Evolutionary conservation across 2,888 invertebrate genomes (phyloP).

Genomic region (Synanthedon myopaeformis): DNA sequence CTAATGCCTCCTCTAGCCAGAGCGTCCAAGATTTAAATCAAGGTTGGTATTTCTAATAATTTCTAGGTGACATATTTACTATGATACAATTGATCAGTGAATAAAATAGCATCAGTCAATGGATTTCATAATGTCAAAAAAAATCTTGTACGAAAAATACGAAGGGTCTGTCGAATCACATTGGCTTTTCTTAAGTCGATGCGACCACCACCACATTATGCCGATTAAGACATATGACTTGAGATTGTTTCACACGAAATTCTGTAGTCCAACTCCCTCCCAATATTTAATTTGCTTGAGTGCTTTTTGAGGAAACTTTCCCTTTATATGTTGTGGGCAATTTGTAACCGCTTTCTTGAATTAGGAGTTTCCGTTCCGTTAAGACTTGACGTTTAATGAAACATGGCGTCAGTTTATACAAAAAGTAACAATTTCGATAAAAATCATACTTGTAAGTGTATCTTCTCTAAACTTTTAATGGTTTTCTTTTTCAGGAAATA

Average conservation of each 20-base stretch:
- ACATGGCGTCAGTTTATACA: slow-evolving; percentile 7
- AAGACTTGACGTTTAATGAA: slow-evolving; percentile 32
- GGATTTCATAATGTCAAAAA: slow-evolving; percentile 22
- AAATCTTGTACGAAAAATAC: slow-evolving; percentile 24
- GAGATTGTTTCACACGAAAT: slow-evolving; percentile 46
- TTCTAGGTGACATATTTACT: not conserved
- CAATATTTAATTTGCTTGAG: slow-evolving; percentile 68
- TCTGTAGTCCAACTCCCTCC: slow-evolving; percentile 42
- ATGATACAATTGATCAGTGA: no score
- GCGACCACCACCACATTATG: slow-evolving; percentile 56
- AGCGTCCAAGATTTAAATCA: slow-evolving; percentile 81
- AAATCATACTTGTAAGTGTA: not conserved
- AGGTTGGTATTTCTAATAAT: slow-evolving; percentile 47
- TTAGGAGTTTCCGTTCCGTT: slow-evolving; percentile 40
- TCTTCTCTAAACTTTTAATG: not conserved
- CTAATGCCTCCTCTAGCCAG: slow-evolving; percentile 85
- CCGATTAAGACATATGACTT: slow-evolving; percentile 66
- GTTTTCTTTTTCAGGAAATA: slow-evolving; percentile 48
- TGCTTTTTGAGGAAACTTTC: slow-evolving; percentile 61
- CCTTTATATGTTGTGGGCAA: slow-evolving; percentile 51
- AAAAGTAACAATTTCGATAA: no score
- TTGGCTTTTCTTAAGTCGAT: slow-evolving; percentile 43
- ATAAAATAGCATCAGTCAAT: no score
- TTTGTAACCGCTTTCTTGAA: slow-evolving; percentile 62
- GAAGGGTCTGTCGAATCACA: slow-evolving; percentile 51